Evolutionary conservation across 2,888 invertebrate species (phyloP), one percentile per base, ranked within the genome.

Genomic region (Leucophenga maculata): DNA sequence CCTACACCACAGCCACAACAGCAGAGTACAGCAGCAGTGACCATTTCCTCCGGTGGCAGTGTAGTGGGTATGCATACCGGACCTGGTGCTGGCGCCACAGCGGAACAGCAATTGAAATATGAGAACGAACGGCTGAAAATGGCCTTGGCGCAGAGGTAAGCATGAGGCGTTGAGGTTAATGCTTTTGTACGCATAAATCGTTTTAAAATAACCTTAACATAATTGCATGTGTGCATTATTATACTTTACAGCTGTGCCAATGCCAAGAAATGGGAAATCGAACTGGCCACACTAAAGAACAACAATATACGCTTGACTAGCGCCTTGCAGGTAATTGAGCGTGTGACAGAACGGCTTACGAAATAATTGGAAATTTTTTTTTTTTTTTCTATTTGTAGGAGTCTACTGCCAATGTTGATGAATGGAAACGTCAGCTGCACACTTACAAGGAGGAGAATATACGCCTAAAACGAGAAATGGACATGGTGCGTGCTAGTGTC

Each of bases 191-290:
- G 26, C 26, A 3, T 26, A 26, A 26, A 26, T 3, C 26, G 2
- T 26, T 26, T 2, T 4, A 26, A 4, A 26, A 26, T 26, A 26
- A 26, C 26, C 26, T 26, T 26, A 44, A 39, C 20, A 39, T 14
- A 31, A 60, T 31, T 60, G n/a, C n/a, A 69, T 50, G 48, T 13
- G 48, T 26, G 4, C 4, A 26, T 26, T 26, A 39, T 11, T 13
- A 16, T 46, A 39, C 69, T 79, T 88, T 89, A 59, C 89, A 97
- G 98, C 89, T 98, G 98, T 64, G 96, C 97, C 52, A 98, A 98
- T 90, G 98, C 98, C 11, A 98, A 98, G 90, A 98, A 98, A 88
- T 98, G 98, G 98, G 98, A 98, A 90, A 94, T 98, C 54, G 98
- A 99, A 89, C 90, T 99, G 78, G 94, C 96, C 62, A 98, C 97